These are phyloP conservation scores for Ibycter americanus DNA, from an alignment of 2,797 vertebrate species.

Conservation along the genomic window DNA sequence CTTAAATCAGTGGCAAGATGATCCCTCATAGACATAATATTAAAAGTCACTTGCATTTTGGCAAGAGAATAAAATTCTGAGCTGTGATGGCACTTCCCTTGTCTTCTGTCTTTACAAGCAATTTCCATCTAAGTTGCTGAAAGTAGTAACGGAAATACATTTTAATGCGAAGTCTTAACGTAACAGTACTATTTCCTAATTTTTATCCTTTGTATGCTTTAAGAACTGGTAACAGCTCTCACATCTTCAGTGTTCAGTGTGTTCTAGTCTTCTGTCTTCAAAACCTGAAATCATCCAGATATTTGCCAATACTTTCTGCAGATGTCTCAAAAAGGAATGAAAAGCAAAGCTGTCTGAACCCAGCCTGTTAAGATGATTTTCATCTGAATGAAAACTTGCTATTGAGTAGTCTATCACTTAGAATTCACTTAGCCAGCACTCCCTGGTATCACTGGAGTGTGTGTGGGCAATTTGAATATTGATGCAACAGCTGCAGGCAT, in stretches of 20 bases:
- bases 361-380: neutral
- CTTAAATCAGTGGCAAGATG: neutral
- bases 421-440: neutral
- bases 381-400: neutral
- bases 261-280: neutral
- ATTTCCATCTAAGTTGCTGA: neutral
- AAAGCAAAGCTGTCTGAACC: constrained; percentile 20
- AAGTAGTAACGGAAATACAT: neutral
- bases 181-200: neutral
- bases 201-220: neutral
- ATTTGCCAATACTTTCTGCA: neutral
- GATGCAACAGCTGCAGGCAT: constrained; percentile 25
- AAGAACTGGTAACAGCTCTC: neutral
- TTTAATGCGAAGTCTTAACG: neutral
- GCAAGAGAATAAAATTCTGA: neutral
- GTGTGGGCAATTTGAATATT: neutral
- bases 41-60: neutral
- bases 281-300: neutral
- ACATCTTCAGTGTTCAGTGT: neutral
- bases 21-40: neutral
- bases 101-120: neutral
- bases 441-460: neutral
- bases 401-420: neutral
- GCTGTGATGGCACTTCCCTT: neutral
- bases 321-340: neutral